A percentile compares a stretch with the other conserved stretches of the same genome.
Conservation (phyloP, 2,888 invertebrate genomes). For the Serrognathus titanus region DNA sequence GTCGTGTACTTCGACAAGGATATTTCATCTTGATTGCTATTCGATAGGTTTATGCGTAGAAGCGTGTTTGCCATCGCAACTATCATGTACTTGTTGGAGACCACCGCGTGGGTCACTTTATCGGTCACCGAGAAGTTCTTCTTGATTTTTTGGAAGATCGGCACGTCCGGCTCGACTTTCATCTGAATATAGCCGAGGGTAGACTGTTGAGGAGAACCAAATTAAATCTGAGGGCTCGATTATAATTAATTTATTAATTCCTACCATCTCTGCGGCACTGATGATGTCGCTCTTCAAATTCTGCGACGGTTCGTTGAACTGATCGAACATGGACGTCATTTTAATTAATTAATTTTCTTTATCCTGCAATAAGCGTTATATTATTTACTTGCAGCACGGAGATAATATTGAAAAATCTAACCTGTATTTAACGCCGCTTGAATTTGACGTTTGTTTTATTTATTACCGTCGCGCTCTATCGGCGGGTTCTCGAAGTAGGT, state of each 20-base stretch:
- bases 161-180: slow-evolving; percentile 68
- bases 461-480: no score
- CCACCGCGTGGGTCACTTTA: slow-evolving; percentile 74
- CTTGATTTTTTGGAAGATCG: slow-evolving; percentile 83
- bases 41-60: slow-evolving; percentile 64
- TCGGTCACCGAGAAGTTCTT: slow-evolving; percentile 77
- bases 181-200: slow-evolving; percentile 57
- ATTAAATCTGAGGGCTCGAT: neutral
- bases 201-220: slow-evolving; percentile 31
- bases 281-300: slow-evolving; percentile 47
- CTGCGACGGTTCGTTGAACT: slow-evolving; percentile 77
- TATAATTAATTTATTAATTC: slow-evolving; percentile 9
- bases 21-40: slow-evolving; percentile 18
- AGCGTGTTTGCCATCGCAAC: slow-evolving; percentile 80
- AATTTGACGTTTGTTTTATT: no score
- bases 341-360: neutral
- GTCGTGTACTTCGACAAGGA: slow-evolving; percentile 57
- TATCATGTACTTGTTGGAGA: slow-evolving; percentile 78
- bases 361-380: no score
- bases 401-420: no score
- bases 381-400: no score
- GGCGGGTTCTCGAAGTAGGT: no score
- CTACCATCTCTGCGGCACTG: slow-evolving; percentile 52
- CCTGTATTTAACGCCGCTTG: no score
- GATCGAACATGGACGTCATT: slow-evolving; percentile 83